These are phyloP conservation scores for Diarsia dahlii DNA, from an alignment of 2,888 invertebrate genomes.

Conservation along the genomic window DNA sequence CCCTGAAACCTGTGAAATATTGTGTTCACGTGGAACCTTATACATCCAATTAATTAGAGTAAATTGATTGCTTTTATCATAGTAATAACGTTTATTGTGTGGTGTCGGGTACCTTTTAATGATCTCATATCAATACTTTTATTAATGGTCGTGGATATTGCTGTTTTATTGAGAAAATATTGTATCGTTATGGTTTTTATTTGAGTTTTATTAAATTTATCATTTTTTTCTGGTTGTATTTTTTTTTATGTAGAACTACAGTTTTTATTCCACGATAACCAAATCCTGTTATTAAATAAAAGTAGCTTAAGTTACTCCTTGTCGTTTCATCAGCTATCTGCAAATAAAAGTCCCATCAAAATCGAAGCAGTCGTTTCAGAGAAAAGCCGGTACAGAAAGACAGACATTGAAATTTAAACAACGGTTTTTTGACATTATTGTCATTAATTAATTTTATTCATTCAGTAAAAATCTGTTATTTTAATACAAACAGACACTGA, in stretches of 20 bases:
- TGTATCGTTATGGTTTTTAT: background rate
- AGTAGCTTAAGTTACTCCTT: too few relatives aligned
- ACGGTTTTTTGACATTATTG: too few relatives aligned
- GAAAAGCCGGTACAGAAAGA: too few relatives aligned
- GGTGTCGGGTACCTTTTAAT: slow-evolving; percentile 32
- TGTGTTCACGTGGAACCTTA: slow-evolving; percentile 37
- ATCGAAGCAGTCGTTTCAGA: too few relatives aligned
- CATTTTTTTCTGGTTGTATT: background rate
- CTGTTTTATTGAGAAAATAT: background rate
- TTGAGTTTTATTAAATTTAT: background rate
- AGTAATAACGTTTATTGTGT: slow-evolving; percentile 48
- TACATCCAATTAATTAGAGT: slow-evolving; percentile 57
- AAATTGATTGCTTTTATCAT: slow-evolving; percentile 57
- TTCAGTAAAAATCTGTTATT: too few relatives aligned
- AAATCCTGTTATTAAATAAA: too few relatives aligned
- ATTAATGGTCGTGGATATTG: slow-evolving; percentile 5
- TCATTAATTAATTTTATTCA: too few relatives aligned
- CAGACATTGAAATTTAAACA: too few relatives aligned
- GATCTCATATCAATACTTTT: slow-evolving; percentile 22
- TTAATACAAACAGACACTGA: too few relatives aligned
- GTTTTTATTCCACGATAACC: too few relatives aligned
- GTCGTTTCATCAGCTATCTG: too few relatives aligned
- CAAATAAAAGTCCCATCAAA: too few relatives aligned
- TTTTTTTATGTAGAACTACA: background rate
- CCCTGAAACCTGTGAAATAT: slow-evolving; percentile 11